Percentiles rank a stretch among this genome's conserved stretches.
Conservation (phyloP, 2,797 vertebrate species). For the Syncerus caffer region DNA sequence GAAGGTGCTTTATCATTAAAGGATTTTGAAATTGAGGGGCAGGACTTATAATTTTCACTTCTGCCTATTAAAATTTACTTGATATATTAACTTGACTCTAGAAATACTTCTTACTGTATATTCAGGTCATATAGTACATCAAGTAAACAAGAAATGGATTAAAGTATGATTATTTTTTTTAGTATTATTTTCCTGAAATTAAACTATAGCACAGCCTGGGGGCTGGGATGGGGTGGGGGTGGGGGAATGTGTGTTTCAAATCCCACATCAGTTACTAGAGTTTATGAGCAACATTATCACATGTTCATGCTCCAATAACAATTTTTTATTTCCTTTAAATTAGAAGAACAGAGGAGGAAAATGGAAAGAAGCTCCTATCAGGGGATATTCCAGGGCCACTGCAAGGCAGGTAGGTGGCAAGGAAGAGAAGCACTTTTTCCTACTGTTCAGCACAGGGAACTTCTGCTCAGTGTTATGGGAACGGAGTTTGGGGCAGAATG, state of each 20-base stretch:
- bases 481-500: neutral
- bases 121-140: neutral
- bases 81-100: slow-evolving; percentile 41
- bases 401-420: slow-evolving; percentile 90
- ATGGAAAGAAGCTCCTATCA: slow-evolving; percentile 84
- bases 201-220: neutral
- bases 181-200: slow-evolving; percentile 36
- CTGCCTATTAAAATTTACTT: slow-evolving; percentile 40
- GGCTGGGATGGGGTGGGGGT: neutral
- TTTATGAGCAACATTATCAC: neutral
- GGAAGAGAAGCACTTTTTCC: neutral
- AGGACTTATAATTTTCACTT: neutral
- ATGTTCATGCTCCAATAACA: neutral
- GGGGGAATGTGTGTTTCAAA: neutral
- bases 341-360: slow-evolving; percentile 84
- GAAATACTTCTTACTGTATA: slow-evolving; percentile 4
- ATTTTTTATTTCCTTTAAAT: slow-evolving; percentile 61
- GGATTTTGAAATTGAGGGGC: neutral
- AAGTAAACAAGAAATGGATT: slow-evolving; percentile 6
- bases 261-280: neutral
- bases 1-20: slow-evolving; percentile 35
- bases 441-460: neutral
- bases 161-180: neutral
- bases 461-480: neutral
- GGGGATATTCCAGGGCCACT: slow-evolving; percentile 95